A percentile compares a stretch with the other conserved stretches of the same genome.
These are phyloP conservation scores for Tragelaphus strepsiceros DNA, from an alignment of 2,113 vertebrate genomes.

Conservation along the genomic window DNA sequence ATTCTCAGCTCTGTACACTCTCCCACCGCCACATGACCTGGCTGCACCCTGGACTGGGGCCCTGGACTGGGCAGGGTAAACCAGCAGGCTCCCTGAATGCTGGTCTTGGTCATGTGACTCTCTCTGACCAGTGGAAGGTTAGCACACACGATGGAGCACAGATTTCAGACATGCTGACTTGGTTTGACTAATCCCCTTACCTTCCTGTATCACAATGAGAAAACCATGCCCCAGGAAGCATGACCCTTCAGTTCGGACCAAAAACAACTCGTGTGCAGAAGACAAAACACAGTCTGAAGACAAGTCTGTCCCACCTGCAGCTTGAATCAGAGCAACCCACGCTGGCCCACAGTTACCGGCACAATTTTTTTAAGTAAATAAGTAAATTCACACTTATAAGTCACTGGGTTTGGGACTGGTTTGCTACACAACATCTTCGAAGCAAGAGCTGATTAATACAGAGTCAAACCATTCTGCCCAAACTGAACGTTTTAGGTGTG, in stretches of 20 bases:
- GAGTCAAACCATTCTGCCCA: neutral
- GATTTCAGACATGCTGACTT: neutral
- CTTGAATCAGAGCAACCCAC: neutral
- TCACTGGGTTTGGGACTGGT: neutral
- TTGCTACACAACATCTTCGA: neutral
- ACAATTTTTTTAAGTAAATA: neutral
- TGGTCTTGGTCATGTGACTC: neutral
- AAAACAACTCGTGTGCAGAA: neutral
- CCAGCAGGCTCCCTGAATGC: accelerated
- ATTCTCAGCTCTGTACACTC: neutral
- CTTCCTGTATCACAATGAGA: neutral
- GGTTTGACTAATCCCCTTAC: neutral
- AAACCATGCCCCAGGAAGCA: neutral
- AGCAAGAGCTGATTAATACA: neutral
- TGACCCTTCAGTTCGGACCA: neutral
- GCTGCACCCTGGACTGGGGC: neutral
- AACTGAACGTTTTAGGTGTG: neutral
- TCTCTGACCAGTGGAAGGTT: neutral
- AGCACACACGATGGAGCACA: neutral
- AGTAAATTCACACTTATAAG: neutral
- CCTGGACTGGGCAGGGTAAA: neutral
- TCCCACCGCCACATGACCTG: neutral
- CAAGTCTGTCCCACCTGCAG: neutral
- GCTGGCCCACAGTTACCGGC: neutral
- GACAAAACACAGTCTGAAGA: neutral